Percentiles rank a stretch among this genome's conserved stretches.
phyloP scores from a whole-genome alignment of 1,140 invertebrate species.

The Wiebesia pumilae region DNA sequence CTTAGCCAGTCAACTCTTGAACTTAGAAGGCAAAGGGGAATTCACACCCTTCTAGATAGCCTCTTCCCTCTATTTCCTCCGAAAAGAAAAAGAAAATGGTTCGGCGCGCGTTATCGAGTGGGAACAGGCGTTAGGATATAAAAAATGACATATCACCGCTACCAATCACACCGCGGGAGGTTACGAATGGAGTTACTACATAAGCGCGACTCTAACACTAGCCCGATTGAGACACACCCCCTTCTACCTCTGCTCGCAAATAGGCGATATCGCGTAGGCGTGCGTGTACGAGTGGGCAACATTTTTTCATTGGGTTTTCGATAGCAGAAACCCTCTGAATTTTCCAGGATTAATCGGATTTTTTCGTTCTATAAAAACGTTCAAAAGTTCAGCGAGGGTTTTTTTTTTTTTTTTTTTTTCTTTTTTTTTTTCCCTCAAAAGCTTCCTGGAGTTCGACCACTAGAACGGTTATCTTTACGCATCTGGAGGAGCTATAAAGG shows the following conservation, averaged over 20 bases:
- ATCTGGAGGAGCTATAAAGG: not conserved
- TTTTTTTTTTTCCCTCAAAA: too few species aligned
- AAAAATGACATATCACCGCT: conserved; percentile 71
- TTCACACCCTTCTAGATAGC: not conserved
- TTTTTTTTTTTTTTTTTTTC: too few species aligned
- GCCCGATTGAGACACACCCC: conserved; percentile 63
- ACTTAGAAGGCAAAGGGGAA: not conserved
- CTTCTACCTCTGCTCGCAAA: not conserved
- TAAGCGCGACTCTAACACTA: not conserved
- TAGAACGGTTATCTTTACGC: conserved; percentile 39
- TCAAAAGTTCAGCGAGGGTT: not conserved
- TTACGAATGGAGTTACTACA: not conserved
- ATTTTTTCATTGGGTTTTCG: not conserved
- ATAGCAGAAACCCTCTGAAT: not conserved
- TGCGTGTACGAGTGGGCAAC: not conserved
- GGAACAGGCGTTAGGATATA: conserved; percentile 63
- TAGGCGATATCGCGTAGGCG: not conserved
- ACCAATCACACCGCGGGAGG: conserved; percentile 71
- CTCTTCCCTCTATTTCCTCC: not conserved
- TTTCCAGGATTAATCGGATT: conserved; percentile 44
- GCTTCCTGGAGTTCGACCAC: not conserved
- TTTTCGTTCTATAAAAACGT: conserved; percentile 16
- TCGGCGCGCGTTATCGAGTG: conserved; percentile 63
- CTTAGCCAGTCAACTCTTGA: conserved; percentile 8
- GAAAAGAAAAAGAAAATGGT: conserved; percentile 23